A percentile compares a stretch with the other conserved stretches of the same genome.
phyloP scores from a whole-genome alignment of 2,113 vertebrate genomes.

The Cebidichthys violaceus region DNA sequence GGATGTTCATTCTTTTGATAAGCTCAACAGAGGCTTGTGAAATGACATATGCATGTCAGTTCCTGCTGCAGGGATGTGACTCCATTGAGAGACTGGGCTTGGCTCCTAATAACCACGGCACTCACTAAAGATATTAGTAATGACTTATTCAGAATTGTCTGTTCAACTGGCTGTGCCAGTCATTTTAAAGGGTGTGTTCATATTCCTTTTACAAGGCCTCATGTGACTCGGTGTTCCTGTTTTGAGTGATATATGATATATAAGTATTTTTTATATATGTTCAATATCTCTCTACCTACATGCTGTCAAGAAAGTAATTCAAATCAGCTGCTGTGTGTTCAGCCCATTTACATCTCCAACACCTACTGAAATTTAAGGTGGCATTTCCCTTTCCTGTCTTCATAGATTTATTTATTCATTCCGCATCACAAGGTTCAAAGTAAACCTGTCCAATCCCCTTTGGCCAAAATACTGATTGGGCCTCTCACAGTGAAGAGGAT shows the following conservation, averaged over 20 bases:
- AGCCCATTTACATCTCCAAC: neutral
- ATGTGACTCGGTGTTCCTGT: neutral
- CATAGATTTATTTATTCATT: slow-evolving; percentile 17
- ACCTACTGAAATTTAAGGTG: neutral
- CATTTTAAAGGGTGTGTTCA: neutral
- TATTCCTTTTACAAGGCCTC: neutral
- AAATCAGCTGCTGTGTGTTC: neutral
- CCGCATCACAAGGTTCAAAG: neutral
- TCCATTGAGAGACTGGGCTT: slow-evolving; percentile 28
- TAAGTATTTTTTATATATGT: neutral
- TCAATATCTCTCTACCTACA: neutral
- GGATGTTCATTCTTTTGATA: slow-evolving; percentile 31
- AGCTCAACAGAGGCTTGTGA: slow-evolving; percentile 6
- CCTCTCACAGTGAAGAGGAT: slow-evolving; percentile 11
- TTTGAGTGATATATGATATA: neutral
- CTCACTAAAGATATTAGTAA: slow-evolving; percentile 1
- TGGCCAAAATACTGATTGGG: neutral
- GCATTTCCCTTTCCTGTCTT: neutral
- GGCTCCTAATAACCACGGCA: neutral
- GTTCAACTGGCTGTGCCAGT: neutral
- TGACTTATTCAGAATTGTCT: neutral
- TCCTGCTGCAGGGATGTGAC: neutral
- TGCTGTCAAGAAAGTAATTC: neutral
- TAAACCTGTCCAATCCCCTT: neutral
- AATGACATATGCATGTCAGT: neutral